phyloP scores from a whole-genome alignment of 2,113 vertebrate genomes.

The Dendrocopos noguchii region DNA sequence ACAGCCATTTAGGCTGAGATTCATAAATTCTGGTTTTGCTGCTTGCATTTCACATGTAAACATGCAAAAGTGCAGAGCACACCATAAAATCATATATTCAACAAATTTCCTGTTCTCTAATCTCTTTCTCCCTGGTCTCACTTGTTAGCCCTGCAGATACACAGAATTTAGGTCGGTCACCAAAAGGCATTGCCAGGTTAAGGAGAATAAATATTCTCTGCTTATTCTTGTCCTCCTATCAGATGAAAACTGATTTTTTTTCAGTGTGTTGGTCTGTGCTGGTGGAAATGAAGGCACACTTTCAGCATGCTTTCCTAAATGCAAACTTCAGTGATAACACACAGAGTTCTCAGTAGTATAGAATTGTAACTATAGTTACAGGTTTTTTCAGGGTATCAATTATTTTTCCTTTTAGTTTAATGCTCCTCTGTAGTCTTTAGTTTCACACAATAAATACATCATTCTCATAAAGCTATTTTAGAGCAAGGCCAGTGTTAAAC shows the following conservation, averaged over 20 bases:
- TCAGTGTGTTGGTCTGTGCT: not conserved
- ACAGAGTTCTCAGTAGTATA: not conserved
- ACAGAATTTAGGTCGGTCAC: constrained; percentile 9
- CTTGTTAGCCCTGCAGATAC: not conserved
- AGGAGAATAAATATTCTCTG: constrained; percentile 3
- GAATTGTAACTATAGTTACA: not conserved
- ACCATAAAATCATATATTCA: constrained; percentile 35
- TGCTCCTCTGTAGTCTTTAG: not conserved
- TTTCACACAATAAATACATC: not conserved
- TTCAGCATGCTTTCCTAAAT: not conserved
- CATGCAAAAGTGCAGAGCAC: not conserved
- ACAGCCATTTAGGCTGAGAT: not conserved
- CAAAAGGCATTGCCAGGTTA: not conserved
- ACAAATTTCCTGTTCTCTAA: constrained; percentile 61
- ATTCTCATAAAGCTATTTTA: not conserved
- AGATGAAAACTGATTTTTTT: not conserved
- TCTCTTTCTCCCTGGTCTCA: constrained; percentile 27
- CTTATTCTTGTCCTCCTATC: not conserved
- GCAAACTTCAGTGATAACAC: not conserved
- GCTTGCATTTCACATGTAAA: constrained; percentile 18
- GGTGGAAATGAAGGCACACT: not conserved
- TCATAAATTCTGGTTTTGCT: constrained; percentile 12
- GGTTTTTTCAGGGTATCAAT: not conserved
- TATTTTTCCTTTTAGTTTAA: not conserved
- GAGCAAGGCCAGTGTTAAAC: not conserved